Percentiles rank a stretch among this genome's conserved stretches.
Evolutionary conservation across 2,113 vertebrate genomes (phyloP).

Genomic region (Gavialis gangeticus): DNA sequence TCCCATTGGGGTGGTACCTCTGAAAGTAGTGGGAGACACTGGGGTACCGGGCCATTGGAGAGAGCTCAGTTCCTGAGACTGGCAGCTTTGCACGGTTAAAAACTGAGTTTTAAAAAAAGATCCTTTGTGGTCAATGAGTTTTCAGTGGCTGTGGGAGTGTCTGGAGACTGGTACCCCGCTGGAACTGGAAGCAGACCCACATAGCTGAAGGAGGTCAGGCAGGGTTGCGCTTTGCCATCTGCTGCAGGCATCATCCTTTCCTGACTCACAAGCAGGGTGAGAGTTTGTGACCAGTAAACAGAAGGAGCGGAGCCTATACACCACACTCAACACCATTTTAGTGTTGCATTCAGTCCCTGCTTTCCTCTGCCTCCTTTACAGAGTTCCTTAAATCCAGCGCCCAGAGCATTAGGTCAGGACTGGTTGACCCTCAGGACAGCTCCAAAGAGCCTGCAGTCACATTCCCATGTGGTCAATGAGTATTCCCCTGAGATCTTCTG

Average conservation of each 20-base stretch:
- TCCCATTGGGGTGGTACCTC: background rate
- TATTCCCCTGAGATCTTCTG: slow-evolving; percentile 56
- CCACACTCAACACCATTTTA: background rate
- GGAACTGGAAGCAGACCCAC: background rate
- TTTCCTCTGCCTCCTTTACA: slow-evolving; percentile 11
- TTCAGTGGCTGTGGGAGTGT: background rate
- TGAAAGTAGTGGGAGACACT: background rate
- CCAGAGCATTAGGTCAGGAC: too few relatives aligned
- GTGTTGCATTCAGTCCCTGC: background rate
- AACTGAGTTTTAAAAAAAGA: background rate
- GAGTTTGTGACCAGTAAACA: accelerated
- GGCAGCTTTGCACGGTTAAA: slow-evolving; percentile 9
- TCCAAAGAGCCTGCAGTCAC: slow-evolving; percentile 5
- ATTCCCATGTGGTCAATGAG: background rate
- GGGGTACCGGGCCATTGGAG: background rate
- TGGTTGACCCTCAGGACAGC: background rate
- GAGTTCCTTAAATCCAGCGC: background rate
- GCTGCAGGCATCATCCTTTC: background rate
- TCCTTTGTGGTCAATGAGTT: background rate
- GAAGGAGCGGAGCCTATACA: background rate
- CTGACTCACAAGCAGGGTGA: background rate
- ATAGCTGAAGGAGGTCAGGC: background rate
- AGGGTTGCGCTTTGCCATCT: background rate
- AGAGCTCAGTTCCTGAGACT: background rate
- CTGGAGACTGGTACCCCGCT: background rate